Percentiles rank a stretch among this genome's conserved stretches.
phyloP scores from a whole-genome alignment of 2,888 invertebrate species.

The Aphidius colemani region DNA sequence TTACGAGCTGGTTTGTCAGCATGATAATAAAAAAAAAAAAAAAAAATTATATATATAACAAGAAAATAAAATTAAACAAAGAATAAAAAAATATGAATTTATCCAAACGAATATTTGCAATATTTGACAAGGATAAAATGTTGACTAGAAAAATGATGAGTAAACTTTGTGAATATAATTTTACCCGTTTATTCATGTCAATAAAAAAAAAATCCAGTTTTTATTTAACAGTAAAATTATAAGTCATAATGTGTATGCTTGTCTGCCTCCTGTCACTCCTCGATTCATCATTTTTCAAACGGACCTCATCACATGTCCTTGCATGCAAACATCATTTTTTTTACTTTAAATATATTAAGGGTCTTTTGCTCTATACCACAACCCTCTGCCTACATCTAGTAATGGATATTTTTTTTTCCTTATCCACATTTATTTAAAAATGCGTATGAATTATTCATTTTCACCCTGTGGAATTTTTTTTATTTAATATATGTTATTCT shows the following conservation, averaged over 20 bases:
- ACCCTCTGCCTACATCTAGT: constrained; percentile 10
- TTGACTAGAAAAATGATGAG: constrained; percentile 3
- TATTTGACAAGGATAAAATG: constrained; percentile 6
- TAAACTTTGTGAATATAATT: neutral
- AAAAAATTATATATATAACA: too few species aligned
- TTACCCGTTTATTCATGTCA: constrained; percentile 12
- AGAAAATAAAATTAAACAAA: too few species aligned
- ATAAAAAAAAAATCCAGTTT: constrained; percentile 27
- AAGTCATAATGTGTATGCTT: constrained; percentile 43
- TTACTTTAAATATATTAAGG: constrained; percentile 7
- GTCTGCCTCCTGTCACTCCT: constrained; percentile 47
- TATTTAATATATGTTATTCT: neutral
- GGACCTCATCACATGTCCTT: constrained; percentile 34
- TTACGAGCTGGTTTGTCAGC: too few species aligned
- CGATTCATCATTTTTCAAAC: constrained; percentile 44
- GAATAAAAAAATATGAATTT: neutral
- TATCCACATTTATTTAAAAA: neutral
- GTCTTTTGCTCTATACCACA: constrained; percentile 12
- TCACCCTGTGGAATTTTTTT: constrained; percentile 2
- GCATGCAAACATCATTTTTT: constrained; percentile 19
- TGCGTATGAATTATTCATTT: constrained; percentile 27
- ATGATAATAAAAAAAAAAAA: too few species aligned
- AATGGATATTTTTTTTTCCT: constrained; percentile 6
- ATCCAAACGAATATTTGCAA: neutral
- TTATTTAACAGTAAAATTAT: constrained; percentile 10